phyloP scores from a whole-genome alignment of 1,140 invertebrate genomes.

The Drosophila orena region DNA sequence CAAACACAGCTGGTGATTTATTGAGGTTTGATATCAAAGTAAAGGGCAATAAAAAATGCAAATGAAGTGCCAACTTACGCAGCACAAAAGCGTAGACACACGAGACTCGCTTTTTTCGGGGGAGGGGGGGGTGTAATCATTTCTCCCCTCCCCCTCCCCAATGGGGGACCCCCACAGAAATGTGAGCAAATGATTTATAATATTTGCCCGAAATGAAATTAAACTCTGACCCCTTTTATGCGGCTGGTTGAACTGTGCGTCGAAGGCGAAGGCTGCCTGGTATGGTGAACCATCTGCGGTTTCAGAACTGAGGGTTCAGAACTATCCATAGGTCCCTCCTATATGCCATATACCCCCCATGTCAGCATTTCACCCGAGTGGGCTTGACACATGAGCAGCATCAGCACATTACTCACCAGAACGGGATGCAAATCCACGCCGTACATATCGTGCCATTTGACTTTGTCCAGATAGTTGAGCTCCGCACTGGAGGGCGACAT shows the following conservation, averaged over 20 bases:
- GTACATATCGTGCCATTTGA: conserved; percentile 99
- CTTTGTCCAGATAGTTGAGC: conserved; percentile 96
- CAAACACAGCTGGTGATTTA: conserved; percentile 83
- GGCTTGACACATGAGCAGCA: conserved; percentile 8
- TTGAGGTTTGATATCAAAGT: conserved; percentile 84
- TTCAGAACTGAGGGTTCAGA: no score
- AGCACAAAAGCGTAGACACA: conserved; percentile 66
- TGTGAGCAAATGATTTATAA: conserved; percentile 81
- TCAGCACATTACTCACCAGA: conserved; percentile 85
- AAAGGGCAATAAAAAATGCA: conserved; percentile 83
- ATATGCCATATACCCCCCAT: background rate
- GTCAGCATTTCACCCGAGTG: background rate
- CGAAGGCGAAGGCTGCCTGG: conserved; percentile 3
- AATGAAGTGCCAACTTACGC: conserved; percentile 83
- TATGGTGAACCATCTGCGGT: conserved; percentile 38
- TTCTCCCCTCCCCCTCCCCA: conserved; percentile 8
- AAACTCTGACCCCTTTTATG: conserved; percentile 76
- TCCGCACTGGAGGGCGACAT: conserved; percentile 90
- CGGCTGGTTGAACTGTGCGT: conserved; percentile 16
- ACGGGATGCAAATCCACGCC: conserved; percentile 95
- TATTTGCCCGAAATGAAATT: conserved; percentile 81
- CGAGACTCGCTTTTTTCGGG: conserved; percentile 25
- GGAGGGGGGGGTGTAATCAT: conserved; percentile 65
- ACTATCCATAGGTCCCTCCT: no score
- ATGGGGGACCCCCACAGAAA: conserved; percentile 29